Evolutionary conservation across 2,113 vertebrate genomes (phyloP).

Genomic region (Lonchura striata): DNA sequence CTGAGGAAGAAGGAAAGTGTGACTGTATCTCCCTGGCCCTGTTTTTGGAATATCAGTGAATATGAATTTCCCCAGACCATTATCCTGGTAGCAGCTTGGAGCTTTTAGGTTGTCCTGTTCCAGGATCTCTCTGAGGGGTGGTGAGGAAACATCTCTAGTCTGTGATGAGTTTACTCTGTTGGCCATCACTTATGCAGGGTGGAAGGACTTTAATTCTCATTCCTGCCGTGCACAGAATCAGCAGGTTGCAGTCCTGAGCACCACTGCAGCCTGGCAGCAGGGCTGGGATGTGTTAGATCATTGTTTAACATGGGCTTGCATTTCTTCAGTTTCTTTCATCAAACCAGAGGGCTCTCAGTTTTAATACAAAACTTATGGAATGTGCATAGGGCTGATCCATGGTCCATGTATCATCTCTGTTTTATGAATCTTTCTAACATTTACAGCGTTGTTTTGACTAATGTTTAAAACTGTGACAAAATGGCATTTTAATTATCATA

Average conservation of each 20-base stretch:
- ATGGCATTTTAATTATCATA: not conserved
- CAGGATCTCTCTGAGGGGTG: fast-evolving
- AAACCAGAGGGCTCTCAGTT: not conserved
- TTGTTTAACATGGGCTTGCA: not conserved
- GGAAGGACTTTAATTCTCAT: not conserved
- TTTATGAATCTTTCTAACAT: not conserved
- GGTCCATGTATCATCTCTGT: not conserved
- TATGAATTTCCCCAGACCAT: not conserved
- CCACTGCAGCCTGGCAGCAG: not conserved
- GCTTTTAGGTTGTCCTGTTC: not conserved
- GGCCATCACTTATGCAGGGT: not conserved
- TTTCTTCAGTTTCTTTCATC: not conserved
- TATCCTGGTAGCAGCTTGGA: fast-evolving
- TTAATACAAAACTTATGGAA: not conserved
- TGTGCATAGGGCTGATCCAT: not conserved
- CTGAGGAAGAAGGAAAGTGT: not conserved
- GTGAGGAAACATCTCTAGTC: not conserved
- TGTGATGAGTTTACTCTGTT: not conserved
- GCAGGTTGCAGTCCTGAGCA: not conserved
- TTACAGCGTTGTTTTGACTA: not conserved
- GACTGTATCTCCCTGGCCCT: not conserved
- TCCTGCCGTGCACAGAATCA: not conserved
- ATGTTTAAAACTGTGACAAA: not conserved
- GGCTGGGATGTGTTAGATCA: not conserved
- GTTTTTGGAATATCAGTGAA: not conserved